Percentiles rank a stretch among this genome's conserved stretches.
These are phyloP conservation scores for Drymonia ruficornis DNA, from an alignment of 2,888 invertebrate genomes.

Conservation along the genomic window DNA sequence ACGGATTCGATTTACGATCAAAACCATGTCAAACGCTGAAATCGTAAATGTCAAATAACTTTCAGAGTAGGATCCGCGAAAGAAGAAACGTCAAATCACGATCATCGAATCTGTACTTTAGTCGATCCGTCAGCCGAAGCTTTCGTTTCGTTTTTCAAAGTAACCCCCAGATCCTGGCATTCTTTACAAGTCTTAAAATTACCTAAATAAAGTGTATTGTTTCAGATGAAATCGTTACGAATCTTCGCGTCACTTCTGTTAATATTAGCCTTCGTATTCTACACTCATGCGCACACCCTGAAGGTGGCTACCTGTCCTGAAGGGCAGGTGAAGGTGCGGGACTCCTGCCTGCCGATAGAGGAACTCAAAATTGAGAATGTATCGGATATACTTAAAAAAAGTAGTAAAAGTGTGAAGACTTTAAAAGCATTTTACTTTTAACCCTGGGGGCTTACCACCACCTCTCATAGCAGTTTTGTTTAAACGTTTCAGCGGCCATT, in stretches of 20 bases:
- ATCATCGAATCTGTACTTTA: no score
- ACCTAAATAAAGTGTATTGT: neutral
- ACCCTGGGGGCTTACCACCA: no score
- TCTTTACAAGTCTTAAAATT: neutral
- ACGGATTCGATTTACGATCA: no score
- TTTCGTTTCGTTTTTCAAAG: no score
- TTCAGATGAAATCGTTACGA: conserved; percentile 1
- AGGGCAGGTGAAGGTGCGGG: neutral
- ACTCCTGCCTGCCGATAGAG: neutral
- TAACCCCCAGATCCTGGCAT: no score
- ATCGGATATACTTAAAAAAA: neutral
- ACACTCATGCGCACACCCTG: neutral
- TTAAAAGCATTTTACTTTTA: neutral
- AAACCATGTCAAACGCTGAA: no score
- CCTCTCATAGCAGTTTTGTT: no score
- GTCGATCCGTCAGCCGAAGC: no score
- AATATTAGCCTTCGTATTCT: neutral
- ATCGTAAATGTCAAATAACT: no score
- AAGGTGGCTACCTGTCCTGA: neutral
- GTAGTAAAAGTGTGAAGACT: conserved; percentile 1
- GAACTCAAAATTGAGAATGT: conserved; percentile 4
- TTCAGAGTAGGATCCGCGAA: no score
- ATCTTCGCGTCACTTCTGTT: neutral
- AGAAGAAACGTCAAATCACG: no score
- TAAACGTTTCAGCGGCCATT: no score